A percentile compares a stretch with the other conserved stretches of the same genome.
Conservation (phyloP, 1,140 invertebrate genomes). For the Doryteuthis pealeii region DNA sequence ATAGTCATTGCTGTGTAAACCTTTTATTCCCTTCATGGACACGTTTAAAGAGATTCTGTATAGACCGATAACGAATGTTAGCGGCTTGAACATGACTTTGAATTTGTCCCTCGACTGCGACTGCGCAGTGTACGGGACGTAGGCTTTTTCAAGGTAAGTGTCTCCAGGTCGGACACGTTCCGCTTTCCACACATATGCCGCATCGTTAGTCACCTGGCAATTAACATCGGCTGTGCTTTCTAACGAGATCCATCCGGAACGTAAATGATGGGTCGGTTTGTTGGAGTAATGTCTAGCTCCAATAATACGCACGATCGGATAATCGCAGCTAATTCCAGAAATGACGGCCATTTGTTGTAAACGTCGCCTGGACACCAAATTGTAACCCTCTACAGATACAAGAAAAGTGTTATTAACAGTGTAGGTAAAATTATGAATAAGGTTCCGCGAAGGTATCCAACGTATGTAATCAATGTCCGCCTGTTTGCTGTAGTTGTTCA, state of each 20-base stretch:
- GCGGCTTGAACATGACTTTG: conserved; percentile 33
- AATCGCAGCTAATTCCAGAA: conserved; percentile 33
- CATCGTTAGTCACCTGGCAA: conserved; percentile 31
- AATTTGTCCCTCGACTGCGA: conserved; percentile 22
- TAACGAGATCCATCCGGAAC: conserved; percentile 34
- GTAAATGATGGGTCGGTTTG: conserved; percentile 23
- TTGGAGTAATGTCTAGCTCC: conserved; percentile 37
- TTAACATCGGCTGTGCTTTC: conserved; percentile 38
- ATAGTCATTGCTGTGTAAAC: conserved; percentile 31
- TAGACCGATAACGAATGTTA: conserved; percentile 26
- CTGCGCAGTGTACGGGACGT: conserved; percentile 14
- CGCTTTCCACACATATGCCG: conserved; percentile 32
- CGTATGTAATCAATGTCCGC: conserved; percentile 15
- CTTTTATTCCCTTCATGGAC: conserved; percentile 36
- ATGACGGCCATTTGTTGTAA: conserved; percentile 29
- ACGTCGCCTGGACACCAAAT: conserved; percentile 27
- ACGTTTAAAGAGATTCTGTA: conserved; percentile 39
- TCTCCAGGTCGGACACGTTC: conserved; percentile 23
- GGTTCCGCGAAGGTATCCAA: conserved; percentile 16
- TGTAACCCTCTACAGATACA: conserved; percentile 28
- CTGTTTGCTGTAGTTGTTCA: conserved; percentile 12
- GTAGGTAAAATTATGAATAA: conserved; percentile 30
- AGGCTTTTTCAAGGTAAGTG: conserved; percentile 31
- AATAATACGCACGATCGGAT: conserved; percentile 31
- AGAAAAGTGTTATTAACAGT: conserved; percentile 30